phyloP scores from a whole-genome alignment of 37 sponge, comb jelly and placozoan genomes.

The Beroe ovata region DNA sequence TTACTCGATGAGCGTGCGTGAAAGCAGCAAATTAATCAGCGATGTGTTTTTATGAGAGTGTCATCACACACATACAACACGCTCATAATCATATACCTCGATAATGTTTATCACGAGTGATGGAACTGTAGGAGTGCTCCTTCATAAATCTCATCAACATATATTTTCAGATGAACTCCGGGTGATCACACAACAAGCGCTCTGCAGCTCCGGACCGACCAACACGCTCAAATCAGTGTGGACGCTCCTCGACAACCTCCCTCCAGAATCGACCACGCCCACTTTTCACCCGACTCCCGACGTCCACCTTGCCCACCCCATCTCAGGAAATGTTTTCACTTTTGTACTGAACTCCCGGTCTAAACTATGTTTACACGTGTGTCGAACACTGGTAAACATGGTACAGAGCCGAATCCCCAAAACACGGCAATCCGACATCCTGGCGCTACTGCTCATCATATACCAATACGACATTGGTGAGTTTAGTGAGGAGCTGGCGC shows the following conservation, averaged over 20 bases:
- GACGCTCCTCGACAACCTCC: slow-evolving; percentile 34
- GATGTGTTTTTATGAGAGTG: too few species aligned
- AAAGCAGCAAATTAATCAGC: too few species aligned
- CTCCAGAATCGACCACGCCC: background rate
- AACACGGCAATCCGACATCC: slow-evolving; percentile 5
- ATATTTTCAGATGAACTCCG: slow-evolving; percentile 50
- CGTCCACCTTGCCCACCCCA: background rate
- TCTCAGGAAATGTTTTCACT: background rate
- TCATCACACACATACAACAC: too few species aligned
- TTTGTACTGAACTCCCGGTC: slow-evolving; percentile 20
- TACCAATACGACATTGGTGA: slow-evolving; percentile 6
- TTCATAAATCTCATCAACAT: background rate
- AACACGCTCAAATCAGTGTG: slow-evolving; percentile 33
- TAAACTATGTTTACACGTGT: slow-evolving; percentile 34
- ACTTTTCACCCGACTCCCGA: background rate
- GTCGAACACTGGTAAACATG: slow-evolving; percentile 14
- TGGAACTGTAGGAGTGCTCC: background rate
- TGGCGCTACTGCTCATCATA: slow-evolving; percentile 38
- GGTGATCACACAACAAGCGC: slow-evolving; percentile 26
- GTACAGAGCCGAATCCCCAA: slow-evolving; percentile 4
- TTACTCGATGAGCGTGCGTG: too few species aligned
- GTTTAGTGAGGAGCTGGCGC: background rate
- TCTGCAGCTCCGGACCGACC: background rate
- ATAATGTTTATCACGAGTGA: too few species aligned
- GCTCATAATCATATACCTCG: too few species aligned